Evolutionary conservation across 2,797 vertebrate species (phyloP).

Genomic region (Coluber constrictor): DNA sequence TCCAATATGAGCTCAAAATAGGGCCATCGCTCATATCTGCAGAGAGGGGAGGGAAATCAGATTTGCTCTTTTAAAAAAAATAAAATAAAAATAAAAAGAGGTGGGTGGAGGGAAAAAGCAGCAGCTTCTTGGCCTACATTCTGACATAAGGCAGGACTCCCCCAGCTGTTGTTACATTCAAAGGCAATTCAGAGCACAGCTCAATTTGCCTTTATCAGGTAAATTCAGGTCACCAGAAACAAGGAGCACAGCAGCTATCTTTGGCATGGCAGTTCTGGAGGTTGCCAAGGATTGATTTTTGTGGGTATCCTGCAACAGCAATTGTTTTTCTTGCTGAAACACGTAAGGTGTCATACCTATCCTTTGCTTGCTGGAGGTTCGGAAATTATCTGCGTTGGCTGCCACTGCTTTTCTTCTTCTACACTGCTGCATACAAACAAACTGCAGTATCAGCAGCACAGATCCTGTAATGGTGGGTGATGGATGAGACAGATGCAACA

Average conservation of each 20-base stretch:
- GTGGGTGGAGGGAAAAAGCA: neutral
- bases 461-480: slow-evolving; percentile 10
- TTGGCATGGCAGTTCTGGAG: neutral
- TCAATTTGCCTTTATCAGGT: slow-evolving; percentile 26
- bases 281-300: neutral
- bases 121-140: slow-evolving; percentile 8
- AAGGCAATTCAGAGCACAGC: neutral
- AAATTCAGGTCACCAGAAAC: slow-evolving; percentile 37
- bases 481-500: slow-evolving; percentile 1
- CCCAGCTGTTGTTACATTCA: neutral
- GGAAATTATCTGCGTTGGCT: neutral
- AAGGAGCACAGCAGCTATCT: neutral
- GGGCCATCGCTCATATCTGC: neutral
- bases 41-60: slow-evolving; percentile 2
- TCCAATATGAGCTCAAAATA: neutral
- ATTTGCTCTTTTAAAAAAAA: neutral
- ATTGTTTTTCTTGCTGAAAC: neutral
- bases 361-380: neutral
- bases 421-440: neutral
- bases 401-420: neutral
- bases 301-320: neutral
- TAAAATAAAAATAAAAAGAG: neutral
- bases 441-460: slow-evolving; percentile 19
- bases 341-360: neutral
- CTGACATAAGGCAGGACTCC: slow-evolving; percentile 19